A percentile compares a stretch with the other conserved stretches of the same genome.
phyloP scores from a whole-genome alignment of 2,888 invertebrate species.

The Papilio elwesi region DNA sequence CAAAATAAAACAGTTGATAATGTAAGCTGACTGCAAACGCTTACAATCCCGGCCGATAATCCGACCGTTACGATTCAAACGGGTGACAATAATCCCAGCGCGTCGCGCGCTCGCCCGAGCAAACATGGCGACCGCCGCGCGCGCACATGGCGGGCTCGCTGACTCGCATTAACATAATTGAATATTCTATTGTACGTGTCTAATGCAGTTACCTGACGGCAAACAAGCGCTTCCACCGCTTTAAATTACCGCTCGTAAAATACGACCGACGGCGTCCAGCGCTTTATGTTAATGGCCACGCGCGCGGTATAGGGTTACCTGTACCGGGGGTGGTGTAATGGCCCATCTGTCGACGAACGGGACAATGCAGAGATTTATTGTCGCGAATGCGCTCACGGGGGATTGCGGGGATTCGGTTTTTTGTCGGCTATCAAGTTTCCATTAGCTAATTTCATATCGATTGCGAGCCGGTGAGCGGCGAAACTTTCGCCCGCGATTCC shows the following conservation, averaged over 20 bases:
- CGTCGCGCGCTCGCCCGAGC: slow-evolving; percentile 44
- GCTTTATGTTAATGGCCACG: slow-evolving; percentile 48
- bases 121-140: slow-evolving; percentile 63
- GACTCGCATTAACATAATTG: slow-evolving; percentile 69
- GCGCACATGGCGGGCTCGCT: slow-evolving; percentile 65
- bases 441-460: slow-evolving; percentile 83
- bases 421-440: slow-evolving; percentile 82
- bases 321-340: slow-evolving; percentile 59
- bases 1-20: slow-evolving; percentile 5
- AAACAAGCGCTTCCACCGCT: slow-evolving; percentile 54
- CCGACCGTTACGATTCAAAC: slow-evolving; percentile 62
- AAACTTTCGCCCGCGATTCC: slow-evolving; percentile 67
- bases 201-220: slow-evolving; percentile 71
- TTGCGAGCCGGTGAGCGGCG: slow-evolving; percentile 58
- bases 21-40: slow-evolving; percentile 10
- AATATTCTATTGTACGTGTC: slow-evolving; percentile 75
- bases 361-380: slow-evolving; percentile 78
- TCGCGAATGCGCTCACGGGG: slow-evolving; percentile 73
- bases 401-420: slow-evolving; percentile 74
- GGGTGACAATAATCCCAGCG: slow-evolving; percentile 60
- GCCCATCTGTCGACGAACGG: slow-evolving; percentile 76
- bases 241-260: slow-evolving; percentile 38
- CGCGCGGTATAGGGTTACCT: slow-evolving; percentile 73
- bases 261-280: slow-evolving; percentile 46
- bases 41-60: slow-evolving; percentile 52